Evolutionary conservation across 2,888 invertebrate genomes (phyloP), one percentile per base, ranked within the genome.

Genomic region (Chalcis sispes): DNA sequence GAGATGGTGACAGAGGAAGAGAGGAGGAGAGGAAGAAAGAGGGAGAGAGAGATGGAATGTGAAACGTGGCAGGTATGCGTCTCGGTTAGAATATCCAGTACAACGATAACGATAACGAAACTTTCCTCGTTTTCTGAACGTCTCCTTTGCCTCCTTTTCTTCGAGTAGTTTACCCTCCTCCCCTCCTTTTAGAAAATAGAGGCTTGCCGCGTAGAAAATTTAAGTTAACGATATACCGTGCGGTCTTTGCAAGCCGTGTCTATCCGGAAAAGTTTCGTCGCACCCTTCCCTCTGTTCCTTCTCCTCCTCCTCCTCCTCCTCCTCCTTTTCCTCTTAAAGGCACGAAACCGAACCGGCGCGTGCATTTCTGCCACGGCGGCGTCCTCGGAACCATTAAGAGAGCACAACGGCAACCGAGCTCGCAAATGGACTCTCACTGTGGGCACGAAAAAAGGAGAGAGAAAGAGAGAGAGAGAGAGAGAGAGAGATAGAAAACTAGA

Each of bases 361-460:
- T n/a, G 48, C 5, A 42, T n/a, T 18, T 18, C 0, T 15, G n/a
- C 15, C n/a, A n/a, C n/a, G n/a, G n/a, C n/a, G n/a, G 23, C 42
- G 10, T n/a, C 13, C n/a, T 18, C 15, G n/a, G n/a, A 25, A 80
- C 81, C 83, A 84, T 83, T 84, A 85, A 79, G 82, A 83, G 81
- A 82, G 80, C 78, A 83, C 83, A 83, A 82, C 81, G 61, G 52
- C 58, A 80, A 77, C 67, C 48, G 72, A 67, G 25, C 15, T 46
- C 67, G 67, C 46, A 69, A 69, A 69, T 69, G 67, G 67, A 58
- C 58, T 58, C 58, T 54, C 67, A n/a, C 27, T 42, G 23, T n/a
- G n/a, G n/a, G n/a, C n/a, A n/a, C n/a, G n/a, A n/a, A n/a, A n/a
- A n/a, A n/a, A n/a, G n/a, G n/a, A n/a, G n/a, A n/a, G n/a, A n/a